These are phyloP conservation scores for Thera britannica DNA, from an alignment of 2,888 invertebrate genomes.

Conservation along the genomic window DNA sequence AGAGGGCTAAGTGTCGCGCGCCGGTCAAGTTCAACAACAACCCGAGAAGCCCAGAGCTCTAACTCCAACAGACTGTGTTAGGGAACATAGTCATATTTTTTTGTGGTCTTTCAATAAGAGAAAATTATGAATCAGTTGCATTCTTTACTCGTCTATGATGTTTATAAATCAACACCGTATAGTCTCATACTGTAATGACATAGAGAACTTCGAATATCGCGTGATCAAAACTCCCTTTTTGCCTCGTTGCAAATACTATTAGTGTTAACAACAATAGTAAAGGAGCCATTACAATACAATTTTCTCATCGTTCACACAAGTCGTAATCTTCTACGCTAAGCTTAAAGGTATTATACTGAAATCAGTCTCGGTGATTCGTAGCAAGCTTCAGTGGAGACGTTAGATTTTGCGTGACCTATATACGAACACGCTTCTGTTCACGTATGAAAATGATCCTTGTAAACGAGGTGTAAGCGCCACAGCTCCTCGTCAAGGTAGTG, in stretches of 20 bases:
- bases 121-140: too few relatives aligned
- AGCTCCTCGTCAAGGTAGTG: slow-evolving; percentile 54
- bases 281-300: slow-evolving; percentile 45
- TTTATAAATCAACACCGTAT: too few relatives aligned
- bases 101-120: too few relatives aligned
- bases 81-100: too few relatives aligned
- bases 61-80: too few relatives aligned
- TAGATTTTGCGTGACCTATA: slow-evolving; percentile 77
- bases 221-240: slow-evolving; percentile 37
- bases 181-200: neutral
- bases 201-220: slow-evolving; percentile 8
- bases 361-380: slow-evolving; percentile 74
- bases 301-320: slow-evolving; percentile 51
- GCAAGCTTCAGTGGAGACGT: slow-evolving; percentile 75
- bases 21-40: slow-evolving; percentile 59
- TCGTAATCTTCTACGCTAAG: slow-evolving; percentile 52
- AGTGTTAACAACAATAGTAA: slow-evolving; percentile 42
- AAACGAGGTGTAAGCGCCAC: slow-evolving; percentile 56
- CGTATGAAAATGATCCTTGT: slow-evolving; percentile 61
- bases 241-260: slow-evolving; percentile 33
- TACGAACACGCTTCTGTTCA: slow-evolving; percentile 64
- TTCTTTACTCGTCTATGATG: too few relatives aligned
- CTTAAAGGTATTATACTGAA: slow-evolving; percentile 67
- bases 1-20: slow-evolving; percentile 40
- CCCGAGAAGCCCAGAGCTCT: slow-evolving; percentile 23